Percentiles rank a stretch among this genome's conserved stretches.
phyloP scores from a whole-genome alignment of 2,888 invertebrate species.

The Cosmorhoe ocellata region DNA sequence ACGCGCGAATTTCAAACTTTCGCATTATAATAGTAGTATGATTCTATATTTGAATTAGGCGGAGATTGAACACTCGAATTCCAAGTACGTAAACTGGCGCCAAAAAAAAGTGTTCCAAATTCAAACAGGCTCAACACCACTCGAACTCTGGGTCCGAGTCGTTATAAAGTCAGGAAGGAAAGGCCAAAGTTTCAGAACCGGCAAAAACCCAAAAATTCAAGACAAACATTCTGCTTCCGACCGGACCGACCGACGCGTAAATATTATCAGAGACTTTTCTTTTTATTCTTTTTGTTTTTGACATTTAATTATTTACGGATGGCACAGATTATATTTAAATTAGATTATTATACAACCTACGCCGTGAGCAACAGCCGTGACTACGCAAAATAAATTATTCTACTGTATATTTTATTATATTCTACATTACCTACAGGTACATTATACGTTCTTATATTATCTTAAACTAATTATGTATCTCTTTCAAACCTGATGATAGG shows the following conservation, averaged over 20 bases:
- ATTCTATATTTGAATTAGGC: too few relatives aligned
- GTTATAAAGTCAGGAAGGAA: conserved; percentile 74
- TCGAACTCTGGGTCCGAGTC: conserved; percentile 64
- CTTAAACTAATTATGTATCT: too few relatives aligned
- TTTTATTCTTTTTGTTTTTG: conserved; percentile 74
- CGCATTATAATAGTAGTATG: too few relatives aligned
- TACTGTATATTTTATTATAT: too few relatives aligned
- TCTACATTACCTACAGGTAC: too few relatives aligned
- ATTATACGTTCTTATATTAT: too few relatives aligned
- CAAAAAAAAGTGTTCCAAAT: conserved; percentile 37
- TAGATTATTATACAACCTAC: conserved; percentile 29
- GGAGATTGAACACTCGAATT: too few relatives aligned
- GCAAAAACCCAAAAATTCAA: conserved; percentile 70
- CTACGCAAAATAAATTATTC: too few relatives aligned
- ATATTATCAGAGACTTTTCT: conserved; percentile 72
- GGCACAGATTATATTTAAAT: conserved; percentile 34
- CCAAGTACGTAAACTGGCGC: too few relatives aligned
- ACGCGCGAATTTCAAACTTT: too few relatives aligned
- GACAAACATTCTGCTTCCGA: conserved; percentile 68
- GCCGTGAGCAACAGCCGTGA: too few relatives aligned
- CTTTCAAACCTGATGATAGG: too few relatives aligned
- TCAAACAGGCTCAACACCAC: conserved; percentile 53
- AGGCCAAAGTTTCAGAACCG: conserved; percentile 65
- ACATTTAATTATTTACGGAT: conserved; percentile 66
- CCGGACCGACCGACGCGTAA: conserved; percentile 57